Evolutionary conservation across 2,797 vertebrate species (phyloP), one percentile per base, ranked within the genome.

Genomic region (Sciurus carolinensis): DNA sequence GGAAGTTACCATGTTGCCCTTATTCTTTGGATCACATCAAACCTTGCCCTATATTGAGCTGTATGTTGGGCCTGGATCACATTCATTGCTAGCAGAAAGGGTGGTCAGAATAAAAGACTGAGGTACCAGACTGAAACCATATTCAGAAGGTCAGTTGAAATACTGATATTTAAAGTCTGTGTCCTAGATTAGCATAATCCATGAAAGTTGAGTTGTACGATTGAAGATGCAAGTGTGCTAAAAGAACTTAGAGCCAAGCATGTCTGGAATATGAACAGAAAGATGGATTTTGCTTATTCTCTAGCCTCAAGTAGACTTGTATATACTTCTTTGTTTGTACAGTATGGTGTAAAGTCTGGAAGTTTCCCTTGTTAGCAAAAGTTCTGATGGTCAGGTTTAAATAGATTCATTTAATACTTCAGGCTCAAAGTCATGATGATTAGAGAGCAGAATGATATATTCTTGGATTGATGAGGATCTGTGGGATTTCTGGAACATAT

Each of bases 261-360:
- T 11, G 26, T 93, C 22, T 54, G 72, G 91, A 85, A 88, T 96
- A 72, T 94, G 73, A 90, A 87, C 26, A 75, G 50, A 75, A 94
- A 10, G 59, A 12, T 91, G 36, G 15, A 39, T 73, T 87, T 92
- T 80, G 57, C 66, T 95, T 86, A 71, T 50, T 72, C 20, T 77
- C n/a, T 90, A 75, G 42, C 47, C 59, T 75, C 57, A 66, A 62
- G 57, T 50, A 80, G 39, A 82, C 42, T 82, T 90, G 54, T 39
- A 59, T 47, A 71, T 54, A 42, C 42, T 93, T 95, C 67, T 42
- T 73, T 91, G 22, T 87, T 89, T 84, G 5, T 80, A 90, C 39
- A 54, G 20, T 39, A 47, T 66, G 44, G 71, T 77, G 57, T 62
- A 57, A 73, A 90, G 36, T 86, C 62, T 77, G n/a, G 71, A 20